These are phyloP conservation scores for Thysanoteuthis rhombus DNA, from an alignment of 2,888 invertebrate genomes.

Conservation along the genomic window DNA sequence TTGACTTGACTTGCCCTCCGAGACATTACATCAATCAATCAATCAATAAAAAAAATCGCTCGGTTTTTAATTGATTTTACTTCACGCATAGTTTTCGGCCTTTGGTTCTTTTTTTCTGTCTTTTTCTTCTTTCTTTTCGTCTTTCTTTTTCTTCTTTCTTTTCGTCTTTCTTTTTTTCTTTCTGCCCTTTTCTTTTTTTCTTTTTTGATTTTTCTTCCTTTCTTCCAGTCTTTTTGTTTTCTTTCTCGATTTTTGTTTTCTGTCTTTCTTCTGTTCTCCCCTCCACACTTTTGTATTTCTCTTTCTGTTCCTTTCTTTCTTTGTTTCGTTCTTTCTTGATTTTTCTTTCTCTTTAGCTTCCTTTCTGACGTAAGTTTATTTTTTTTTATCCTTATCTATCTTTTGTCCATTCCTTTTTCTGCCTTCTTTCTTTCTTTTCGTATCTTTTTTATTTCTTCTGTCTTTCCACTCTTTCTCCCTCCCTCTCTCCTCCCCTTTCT, in stretches of 20 bases:
- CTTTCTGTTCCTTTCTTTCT: background rate
- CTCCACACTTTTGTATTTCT: background rate
- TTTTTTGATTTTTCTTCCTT: background rate
- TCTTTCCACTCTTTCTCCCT: too few relatives aligned
- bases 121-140: background rate
- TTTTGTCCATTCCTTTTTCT: too few relatives aligned
- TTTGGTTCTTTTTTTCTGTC: background rate
- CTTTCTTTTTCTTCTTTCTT: background rate
- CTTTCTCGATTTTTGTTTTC: accelerated
- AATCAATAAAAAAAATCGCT: background rate
- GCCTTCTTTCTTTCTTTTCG: too few relatives aligned
- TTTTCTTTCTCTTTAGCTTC: background rate
- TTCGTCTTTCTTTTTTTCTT: background rate
- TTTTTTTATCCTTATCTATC: too few relatives aligned
- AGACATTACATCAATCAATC: background rate
- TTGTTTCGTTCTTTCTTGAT: background rate
- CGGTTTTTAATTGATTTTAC: background rate
- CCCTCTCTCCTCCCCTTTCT: too few relatives aligned
- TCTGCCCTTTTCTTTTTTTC: background rate
- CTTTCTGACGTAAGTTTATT: too few relatives aligned
- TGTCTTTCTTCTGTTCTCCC: background rate
- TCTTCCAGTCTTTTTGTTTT: background rate
- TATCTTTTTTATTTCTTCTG: too few relatives aligned
- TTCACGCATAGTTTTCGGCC: background rate
- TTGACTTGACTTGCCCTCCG: background rate